Evolutionary conservation across 2,797 vertebrate genomes (phyloP).

Genomic region (Rhinoraja longicauda): DNA sequence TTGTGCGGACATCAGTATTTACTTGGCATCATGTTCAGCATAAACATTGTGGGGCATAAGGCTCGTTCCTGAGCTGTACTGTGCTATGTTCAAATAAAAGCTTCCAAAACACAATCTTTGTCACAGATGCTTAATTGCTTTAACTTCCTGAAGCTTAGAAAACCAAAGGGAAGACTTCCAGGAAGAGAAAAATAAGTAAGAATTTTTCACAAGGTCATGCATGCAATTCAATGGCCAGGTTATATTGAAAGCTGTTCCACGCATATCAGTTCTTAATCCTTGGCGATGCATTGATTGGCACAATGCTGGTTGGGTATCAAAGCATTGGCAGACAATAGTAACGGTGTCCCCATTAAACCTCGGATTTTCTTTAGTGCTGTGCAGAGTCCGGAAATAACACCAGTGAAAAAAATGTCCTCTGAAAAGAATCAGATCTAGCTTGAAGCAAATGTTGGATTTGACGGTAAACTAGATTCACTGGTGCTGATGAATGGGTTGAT

Average conservation of each 20-base stretch:
- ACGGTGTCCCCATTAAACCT: too few relatives aligned
- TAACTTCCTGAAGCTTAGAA: not conserved
- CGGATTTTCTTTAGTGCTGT: not conserved
- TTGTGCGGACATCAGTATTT: too few relatives aligned
- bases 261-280: too few relatives aligned
- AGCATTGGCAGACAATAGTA: not conserved
- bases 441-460: too few relatives aligned
- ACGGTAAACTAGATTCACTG: too few relatives aligned
- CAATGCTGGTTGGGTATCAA: not conserved
- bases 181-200: not conserved
- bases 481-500: too few relatives aligned
- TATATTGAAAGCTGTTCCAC: not conserved
- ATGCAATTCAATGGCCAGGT: not conserved
- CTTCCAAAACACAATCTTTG: too few relatives aligned
- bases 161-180: not conserved
- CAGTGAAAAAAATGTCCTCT: not conserved
- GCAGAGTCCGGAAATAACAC: not conserved
- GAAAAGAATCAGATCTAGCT: too few relatives aligned
- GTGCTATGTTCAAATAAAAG: too few relatives aligned
- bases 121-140: not conserved
- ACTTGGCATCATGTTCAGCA: too few relatives aligned
- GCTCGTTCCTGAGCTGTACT: too few relatives aligned
- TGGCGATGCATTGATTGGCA: not conserved
- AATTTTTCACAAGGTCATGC: not conserved
- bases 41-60: too few relatives aligned